A percentile compares a stretch with the other conserved stretches of the same genome.
Evolutionary conservation across 1,140 invertebrate genomes (phyloP).

Genomic region (Drosophila trapezifrons): DNA sequence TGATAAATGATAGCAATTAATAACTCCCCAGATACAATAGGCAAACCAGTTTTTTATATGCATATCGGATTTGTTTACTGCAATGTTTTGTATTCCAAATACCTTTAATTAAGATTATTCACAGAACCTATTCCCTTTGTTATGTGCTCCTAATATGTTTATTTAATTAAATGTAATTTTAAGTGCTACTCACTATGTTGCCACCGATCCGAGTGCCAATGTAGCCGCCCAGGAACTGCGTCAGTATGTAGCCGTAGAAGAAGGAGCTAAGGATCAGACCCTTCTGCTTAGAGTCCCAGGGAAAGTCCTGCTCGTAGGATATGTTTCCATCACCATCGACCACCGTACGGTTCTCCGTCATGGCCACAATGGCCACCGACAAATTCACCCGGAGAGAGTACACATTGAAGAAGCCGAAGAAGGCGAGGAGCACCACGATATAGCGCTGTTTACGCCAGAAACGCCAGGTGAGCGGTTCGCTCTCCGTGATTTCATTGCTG

Average conservation of each 20-base stretch:
- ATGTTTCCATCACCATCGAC: constrained; percentile 86
- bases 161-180: constrained; percentile 85
- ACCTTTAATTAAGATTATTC: constrained; percentile 44
- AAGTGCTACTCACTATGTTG: constrained; percentile 86
- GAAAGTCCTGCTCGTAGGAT: constrained; percentile 88
- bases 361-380: constrained; percentile 95
- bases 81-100: neutral
- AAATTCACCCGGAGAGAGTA: constrained; percentile 95
- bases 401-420: constrained; percentile 94
- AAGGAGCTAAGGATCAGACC: constrained; percentile 94
- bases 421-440: constrained; percentile 89
- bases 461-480: constrained; percentile 86
- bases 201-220: constrained; percentile 89
- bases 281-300: constrained; percentile 91
- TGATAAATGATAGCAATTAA: neutral
- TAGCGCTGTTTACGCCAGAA: constrained; percentile 90
- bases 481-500: constrained; percentile 85
- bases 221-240: constrained; percentile 90
- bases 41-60: neutral
- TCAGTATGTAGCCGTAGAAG: constrained; percentile 92
- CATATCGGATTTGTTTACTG: constrained; percentile 2
- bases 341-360: constrained; percentile 88
- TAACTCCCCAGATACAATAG: neutral
- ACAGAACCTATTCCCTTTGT: no score
- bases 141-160: neutral